Evolutionary conservation across 2,797 vertebrate genomes (phyloP).

Genomic region (Odontamblyopus rebecca): DNA sequence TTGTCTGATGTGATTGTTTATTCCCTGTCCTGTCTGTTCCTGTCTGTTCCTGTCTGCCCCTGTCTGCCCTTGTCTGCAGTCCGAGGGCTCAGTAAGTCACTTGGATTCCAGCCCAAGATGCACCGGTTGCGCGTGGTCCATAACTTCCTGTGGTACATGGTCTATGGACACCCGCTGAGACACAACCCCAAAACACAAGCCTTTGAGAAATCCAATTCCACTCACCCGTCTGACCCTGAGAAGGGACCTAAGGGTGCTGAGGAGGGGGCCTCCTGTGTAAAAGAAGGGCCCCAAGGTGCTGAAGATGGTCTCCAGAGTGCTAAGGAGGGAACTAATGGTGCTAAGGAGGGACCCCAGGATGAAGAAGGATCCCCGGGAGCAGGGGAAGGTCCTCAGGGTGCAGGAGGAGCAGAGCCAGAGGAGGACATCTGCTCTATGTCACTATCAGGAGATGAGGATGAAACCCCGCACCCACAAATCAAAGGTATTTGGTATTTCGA

Average conservation of each 20-base stretch:
- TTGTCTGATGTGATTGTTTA: background rate
- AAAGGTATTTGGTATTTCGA: constrained; percentile 44
- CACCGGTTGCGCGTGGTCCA: constrained; percentile 86
- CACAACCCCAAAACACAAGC: background rate
- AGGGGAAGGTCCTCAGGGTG: background rate
- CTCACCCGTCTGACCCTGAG: background rate
- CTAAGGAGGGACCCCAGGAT: background rate
- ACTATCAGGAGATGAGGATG: constrained; percentile 36
- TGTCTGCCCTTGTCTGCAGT: constrained; percentile 66
- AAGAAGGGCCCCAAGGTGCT: background rate
- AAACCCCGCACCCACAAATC: constrained; percentile 20
- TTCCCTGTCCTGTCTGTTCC: no score
- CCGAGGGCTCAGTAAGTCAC: constrained; percentile 85
- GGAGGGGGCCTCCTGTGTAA: no score
- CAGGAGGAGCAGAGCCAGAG: background rate
- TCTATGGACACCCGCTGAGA: constrained; percentile 84
- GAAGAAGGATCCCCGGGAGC: no score
- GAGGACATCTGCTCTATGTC: background rate
- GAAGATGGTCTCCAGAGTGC: background rate
- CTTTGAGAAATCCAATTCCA: background rate
- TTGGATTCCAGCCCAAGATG: constrained; percentile 97
- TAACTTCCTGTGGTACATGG: constrained; percentile 90
- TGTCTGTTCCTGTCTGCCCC: background rate
- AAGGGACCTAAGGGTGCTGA: background rate
- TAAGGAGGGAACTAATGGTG: no score